Evolutionary conservation across 30 jellyfish, hydroid and myxozoan species (phyloP), one percentile per base, ranked within the genome.

Genomic region (Rhopilema esculentum): DNA sequence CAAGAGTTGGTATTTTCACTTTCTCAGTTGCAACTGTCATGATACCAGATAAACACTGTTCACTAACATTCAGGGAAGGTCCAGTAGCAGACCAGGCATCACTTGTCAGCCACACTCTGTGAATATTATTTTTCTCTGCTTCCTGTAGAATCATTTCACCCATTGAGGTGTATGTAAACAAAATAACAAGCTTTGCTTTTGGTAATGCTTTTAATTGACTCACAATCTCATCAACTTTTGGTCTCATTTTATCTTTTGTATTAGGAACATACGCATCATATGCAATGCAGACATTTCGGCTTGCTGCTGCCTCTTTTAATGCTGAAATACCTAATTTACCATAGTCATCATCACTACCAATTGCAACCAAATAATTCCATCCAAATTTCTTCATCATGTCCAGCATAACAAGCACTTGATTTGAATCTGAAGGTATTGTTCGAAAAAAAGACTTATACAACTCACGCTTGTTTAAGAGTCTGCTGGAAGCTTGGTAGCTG

Each of bases 271-370:
- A 89, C 22, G 79, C 98, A 76, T 85, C 97, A 51, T 78, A 66
- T 4, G 97, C 91, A 48, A 93, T 80, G 74, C 98, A 93, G 29
- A 93, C 77, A 63, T 89, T 85, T 22, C 87, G 90, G n/a, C 81
- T 73, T 63, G 63, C 53, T 21, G 98, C 95, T 15, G 79, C 65
- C 48, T 85, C 93, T 72, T 93, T 89, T 72, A 93, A 57, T 20
- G 96, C 96, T 26, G 93, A 69, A 20, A 93, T 79, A 9, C 96
- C 98, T 0, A 93, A 82, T 68, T 93, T 89, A 0, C 98, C 98
- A 73, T 93, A 93, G 65, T 93, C 97, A 72, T 93, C 98, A 65
- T 93, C 98, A 31, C 97, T 89, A 17, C 98, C 98, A 40, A 93
- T 83, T 17, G 97, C 98, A 72, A 93, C 68, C 52, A 93, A 25